phyloP scores from a whole-genome alignment of 1,140 invertebrate genomes.

The Homarus americanus region DNA sequence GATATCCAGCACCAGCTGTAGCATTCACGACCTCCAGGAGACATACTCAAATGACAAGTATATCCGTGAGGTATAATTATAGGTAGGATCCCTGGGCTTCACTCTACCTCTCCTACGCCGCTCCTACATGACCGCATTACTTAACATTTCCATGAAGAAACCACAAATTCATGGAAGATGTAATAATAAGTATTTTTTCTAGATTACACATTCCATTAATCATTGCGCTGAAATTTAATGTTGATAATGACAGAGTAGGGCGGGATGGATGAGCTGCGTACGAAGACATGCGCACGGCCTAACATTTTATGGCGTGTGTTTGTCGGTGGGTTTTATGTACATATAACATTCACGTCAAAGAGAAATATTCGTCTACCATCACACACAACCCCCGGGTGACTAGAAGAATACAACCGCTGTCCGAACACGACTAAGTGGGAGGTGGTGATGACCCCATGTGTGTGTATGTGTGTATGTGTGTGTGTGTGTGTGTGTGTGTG shows the following conservation, averaged over 20 bases:
- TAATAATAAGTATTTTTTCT: conserved; percentile 71
- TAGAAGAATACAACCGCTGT: background rate
- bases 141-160: conserved; percentile 61
- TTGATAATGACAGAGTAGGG: conserved; percentile 63
- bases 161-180: conserved; percentile 69
- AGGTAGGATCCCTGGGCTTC: background rate
- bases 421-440: background rate
- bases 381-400: too few relatives aligned
- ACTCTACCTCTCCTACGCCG: background rate
- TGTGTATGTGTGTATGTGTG: too few relatives aligned
- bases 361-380: too few relatives aligned
- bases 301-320: background rate
- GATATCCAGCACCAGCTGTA: background rate
- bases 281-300: conserved; percentile 35
- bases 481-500: too few relatives aligned
- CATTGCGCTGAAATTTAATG: conserved; percentile 68
- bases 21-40: background rate
- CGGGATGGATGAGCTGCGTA: conserved; percentile 52
- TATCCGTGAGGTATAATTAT: background rate
- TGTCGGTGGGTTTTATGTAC: too few relatives aligned
- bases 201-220: conserved; percentile 71
- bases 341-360: too few relatives aligned
- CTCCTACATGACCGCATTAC: conserved; percentile 24
- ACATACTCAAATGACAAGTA: background rate
- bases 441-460: background rate